Conservation (phyloP, 2,888 invertebrate genomes). For the Hemistola chrysoprasaria region DNA sequence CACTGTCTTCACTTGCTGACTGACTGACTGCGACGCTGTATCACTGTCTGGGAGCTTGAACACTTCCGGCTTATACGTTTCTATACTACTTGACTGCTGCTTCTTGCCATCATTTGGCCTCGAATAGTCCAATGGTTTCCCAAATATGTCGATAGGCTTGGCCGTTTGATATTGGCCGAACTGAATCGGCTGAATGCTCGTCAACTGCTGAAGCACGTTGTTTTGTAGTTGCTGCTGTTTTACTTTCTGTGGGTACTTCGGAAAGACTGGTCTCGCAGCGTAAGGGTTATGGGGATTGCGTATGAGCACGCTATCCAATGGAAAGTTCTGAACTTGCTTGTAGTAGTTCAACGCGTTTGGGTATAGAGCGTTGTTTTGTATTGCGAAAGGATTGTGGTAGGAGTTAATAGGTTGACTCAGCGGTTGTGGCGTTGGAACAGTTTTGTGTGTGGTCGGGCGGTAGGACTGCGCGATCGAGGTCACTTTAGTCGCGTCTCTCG, state of each 20-base stretch:
- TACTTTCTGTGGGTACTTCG: constrained; percentile 61
- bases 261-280: constrained; percentile 57
- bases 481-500: constrained; percentile 67
- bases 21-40: constrained; percentile 59
- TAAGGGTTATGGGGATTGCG: constrained; percentile 68
- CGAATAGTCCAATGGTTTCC: constrained; percentile 61
- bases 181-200: constrained; percentile 64
- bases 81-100: constrained; percentile 39
- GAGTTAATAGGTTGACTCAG: constrained; percentile 72
- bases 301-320: constrained; percentile 60
- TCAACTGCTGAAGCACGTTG: constrained; percentile 62
- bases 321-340: constrained; percentile 69
- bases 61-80: constrained; percentile 69
- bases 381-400: constrained; percentile 70
- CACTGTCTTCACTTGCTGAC: constrained; percentile 68
- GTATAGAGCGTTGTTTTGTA: constrained; percentile 53
- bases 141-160: constrained; percentile 60
- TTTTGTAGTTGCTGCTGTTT: constrained; percentile 58
- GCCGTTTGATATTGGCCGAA: constrained; percentile 61
- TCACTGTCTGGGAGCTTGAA: constrained; percentile 67
- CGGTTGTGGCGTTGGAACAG: constrained; percentile 48
- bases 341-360: constrained; percentile 56
- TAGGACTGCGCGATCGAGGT: constrained; percentile 75
- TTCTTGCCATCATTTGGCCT: constrained; percentile 54
- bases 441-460: constrained; percentile 66